phyloP scores from a whole-genome alignment of 2,797 vertebrate species.

The Nannoperca australis region DNA sequence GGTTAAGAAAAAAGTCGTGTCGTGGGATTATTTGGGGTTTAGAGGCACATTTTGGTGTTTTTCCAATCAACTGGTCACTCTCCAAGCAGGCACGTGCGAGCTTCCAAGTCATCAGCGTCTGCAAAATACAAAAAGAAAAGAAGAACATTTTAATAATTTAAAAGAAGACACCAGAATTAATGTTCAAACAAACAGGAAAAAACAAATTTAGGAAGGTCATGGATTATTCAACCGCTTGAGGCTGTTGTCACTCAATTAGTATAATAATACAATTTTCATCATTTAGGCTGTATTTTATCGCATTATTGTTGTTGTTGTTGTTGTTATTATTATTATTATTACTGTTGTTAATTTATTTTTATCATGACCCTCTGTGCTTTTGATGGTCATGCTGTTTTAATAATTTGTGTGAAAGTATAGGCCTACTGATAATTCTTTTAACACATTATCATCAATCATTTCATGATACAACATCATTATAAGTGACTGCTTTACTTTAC shows the following conservation, averaged over 20 bases:
- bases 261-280: no score
- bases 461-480: background rate
- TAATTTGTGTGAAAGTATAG: background rate
- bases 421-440: background rate
- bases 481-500: background rate
- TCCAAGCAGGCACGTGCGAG: constrained; percentile 59
- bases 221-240: background rate
- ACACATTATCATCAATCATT: background rate
- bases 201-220: constrained; percentile 9
- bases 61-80: constrained; percentile 63
- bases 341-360: background rate
- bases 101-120: constrained; percentile 55
- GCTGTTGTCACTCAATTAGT: constrained; percentile 5
- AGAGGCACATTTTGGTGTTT: constrained; percentile 43
- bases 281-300: background rate
- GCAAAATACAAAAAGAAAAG: background rate
- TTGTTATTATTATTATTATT: background rate
- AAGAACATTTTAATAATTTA: no score
- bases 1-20: constrained; percentile 36
- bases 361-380: background rate
- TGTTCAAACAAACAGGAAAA: constrained; percentile 3
- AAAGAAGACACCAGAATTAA: constrained; percentile 5
- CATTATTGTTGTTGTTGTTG: background rate
- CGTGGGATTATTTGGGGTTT: constrained; percentile 57
- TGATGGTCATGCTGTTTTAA: background rate